Percentiles rank a stretch among this genome's conserved stretches.
phyloP scores from a whole-genome alignment of 2,888 invertebrate species.

The Galerucella calmariensis region DNA sequence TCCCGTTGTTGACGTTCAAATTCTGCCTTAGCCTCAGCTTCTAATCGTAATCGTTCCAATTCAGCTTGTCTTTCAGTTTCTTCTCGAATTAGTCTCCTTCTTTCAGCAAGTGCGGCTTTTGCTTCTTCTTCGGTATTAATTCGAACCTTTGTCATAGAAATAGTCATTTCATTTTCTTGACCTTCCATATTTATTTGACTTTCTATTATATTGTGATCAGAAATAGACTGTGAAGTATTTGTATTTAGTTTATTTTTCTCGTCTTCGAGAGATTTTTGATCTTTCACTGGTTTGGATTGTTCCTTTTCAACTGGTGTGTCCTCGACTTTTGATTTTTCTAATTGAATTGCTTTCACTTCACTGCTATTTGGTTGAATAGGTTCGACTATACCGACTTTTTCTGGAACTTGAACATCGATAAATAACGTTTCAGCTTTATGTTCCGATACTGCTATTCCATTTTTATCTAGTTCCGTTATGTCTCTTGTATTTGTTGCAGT shows the following conservation, averaged over 20 bases:
- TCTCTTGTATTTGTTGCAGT: slow-evolving; percentile 24
- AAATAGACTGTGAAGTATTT: not conserved
- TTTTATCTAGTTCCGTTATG: slow-evolving; percentile 22
- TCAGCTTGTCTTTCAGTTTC: slow-evolving; percentile 93
- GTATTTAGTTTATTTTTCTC: not conserved
- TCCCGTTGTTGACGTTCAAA: slow-evolving; percentile 78
- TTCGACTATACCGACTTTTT: slow-evolving; percentile 20
- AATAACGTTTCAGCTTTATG: not conserved
- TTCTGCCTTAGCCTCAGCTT: slow-evolving; percentile 80
- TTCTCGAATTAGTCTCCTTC: slow-evolving; percentile 86
- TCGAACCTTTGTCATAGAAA: slow-evolving; percentile 75
- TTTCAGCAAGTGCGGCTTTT: slow-evolving; percentile 92
- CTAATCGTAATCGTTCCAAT: slow-evolving; percentile 78
- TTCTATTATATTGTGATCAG: slow-evolving; percentile 11
- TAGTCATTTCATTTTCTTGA: slow-evolving; percentile 62
- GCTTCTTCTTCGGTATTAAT: slow-evolving; percentile 93
- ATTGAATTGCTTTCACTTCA: not conserved
- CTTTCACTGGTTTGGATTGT: slow-evolving; percentile 5
- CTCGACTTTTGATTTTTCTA: slow-evolving; percentile 6
- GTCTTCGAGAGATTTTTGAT: slow-evolving; percentile 13
- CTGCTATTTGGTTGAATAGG: slow-evolving; percentile 13
- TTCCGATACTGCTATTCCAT: slow-evolving; percentile 10
- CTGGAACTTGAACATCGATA: slow-evolving; percentile 3
- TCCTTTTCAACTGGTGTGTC: slow-evolving; percentile 2
- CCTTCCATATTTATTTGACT: slow-evolving; percentile 25